These are phyloP conservation scores for Frieseomelitta varia DNA, from an alignment of 1,140 invertebrate genomes.

Conservation along the genomic window DNA sequence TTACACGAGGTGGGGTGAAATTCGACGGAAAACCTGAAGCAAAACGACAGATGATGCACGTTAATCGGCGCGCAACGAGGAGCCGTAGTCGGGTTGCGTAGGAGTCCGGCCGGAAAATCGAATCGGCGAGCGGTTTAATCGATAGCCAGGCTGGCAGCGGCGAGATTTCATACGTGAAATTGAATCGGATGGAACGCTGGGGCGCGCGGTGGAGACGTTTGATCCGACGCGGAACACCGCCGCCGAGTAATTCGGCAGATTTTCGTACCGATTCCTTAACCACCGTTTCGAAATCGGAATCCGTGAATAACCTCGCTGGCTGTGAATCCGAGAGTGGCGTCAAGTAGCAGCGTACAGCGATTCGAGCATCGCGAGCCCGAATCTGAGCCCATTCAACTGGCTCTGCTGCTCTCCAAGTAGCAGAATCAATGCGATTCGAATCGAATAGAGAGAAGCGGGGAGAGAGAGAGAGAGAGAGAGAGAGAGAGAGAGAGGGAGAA, in stretches of 20 bases:
- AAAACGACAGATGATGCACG: neutral
- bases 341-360: neutral
- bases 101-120: neutral
- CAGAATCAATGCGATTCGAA: conserved; percentile 30
- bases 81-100: neutral
- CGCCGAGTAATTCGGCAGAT: conserved; percentile 14
- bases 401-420: neutral
- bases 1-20: neutral
- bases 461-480: too few species aligned
- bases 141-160: conserved; percentile 1
- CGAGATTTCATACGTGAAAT: conserved; percentile 31
- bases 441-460: neutral
- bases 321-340: neutral
- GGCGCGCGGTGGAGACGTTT: neutral
- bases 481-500: too few species aligned
- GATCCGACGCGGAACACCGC: neutral
- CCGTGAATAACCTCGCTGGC: conserved; percentile 2
- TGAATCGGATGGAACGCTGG: neutral
- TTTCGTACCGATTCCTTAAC: conserved; percentile 13
- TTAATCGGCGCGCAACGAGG: neutral
- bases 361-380: neutral
- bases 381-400: conserved; percentile 6
- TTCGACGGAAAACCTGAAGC: neutral
- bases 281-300: conserved; percentile 14
- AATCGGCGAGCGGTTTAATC: conserved; percentile 12